A percentile compares a stretch with the other conserved stretches of the same genome.
Evolutionary conservation across 2,113 vertebrate species (phyloP).

Genomic region (Saimiri boliviensis): DNA sequence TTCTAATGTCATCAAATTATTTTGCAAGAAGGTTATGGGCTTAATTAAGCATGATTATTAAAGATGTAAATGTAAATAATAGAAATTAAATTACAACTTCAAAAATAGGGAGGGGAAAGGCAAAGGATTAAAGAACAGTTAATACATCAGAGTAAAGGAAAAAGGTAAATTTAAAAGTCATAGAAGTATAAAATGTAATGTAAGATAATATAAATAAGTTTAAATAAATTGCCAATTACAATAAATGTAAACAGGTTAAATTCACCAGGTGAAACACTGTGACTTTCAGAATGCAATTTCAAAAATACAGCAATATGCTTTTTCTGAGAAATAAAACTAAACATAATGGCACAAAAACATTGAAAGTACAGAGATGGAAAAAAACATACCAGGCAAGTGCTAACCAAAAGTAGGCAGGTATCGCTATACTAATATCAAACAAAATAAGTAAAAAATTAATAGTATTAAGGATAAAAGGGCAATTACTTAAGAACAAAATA

Average conservation of each 20-base stretch:
- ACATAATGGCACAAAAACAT: not conserved
- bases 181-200: not conserved
- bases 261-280: not conserved
- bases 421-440: not conserved
- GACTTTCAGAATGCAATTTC: slow-evolving; percentile 22
- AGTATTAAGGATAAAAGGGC: not conserved
- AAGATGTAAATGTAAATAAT: not conserved
- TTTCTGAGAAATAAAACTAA: slow-evolving; percentile 23
- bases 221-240: not conserved
- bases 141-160: not conserved
- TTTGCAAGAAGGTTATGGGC: not conserved
- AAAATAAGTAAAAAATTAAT: not conserved
- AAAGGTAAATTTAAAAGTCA: not conserved
- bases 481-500: not conserved
- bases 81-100: not conserved
- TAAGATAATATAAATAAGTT: not conserved
- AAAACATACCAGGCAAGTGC: not conserved
- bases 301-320: slow-evolving; percentile 2
- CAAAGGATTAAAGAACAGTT: not conserved
- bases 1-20: not conserved
- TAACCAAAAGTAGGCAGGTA: not conserved
- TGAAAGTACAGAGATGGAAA: not conserved
- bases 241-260: slow-evolving; percentile 46
- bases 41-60: not conserved
- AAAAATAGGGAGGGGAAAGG: not conserved